Evolutionary conservation across 2,113 vertebrate species (phyloP).

Genomic region (Toxostoma redivivum): DNA sequence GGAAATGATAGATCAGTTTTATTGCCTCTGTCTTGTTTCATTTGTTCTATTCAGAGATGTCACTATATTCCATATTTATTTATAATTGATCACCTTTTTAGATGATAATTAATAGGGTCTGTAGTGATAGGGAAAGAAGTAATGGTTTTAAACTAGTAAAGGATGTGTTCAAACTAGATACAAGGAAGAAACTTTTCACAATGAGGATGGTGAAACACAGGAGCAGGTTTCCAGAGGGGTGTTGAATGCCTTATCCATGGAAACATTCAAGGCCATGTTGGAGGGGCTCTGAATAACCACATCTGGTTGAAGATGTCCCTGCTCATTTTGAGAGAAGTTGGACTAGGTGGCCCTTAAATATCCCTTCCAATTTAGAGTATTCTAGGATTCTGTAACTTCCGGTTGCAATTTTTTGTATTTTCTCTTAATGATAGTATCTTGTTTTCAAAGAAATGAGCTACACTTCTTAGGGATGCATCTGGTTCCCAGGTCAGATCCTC

Average conservation of each 20-base stretch:
- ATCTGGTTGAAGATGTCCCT: not conserved
- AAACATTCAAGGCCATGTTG: not conserved
- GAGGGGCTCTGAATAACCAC: not conserved
- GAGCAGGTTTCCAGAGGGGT: not conserved
- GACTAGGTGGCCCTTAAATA: not conserved
- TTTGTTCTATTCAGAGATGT: not conserved
- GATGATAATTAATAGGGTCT: not conserved
- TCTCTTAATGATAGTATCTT: not conserved
- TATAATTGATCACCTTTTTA: not conserved
- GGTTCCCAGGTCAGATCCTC: not conserved
- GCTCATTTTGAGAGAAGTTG: not conserved
- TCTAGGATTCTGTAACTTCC: not conserved
- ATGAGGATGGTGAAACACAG: not conserved
- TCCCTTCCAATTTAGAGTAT: not conserved
- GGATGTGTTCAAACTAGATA: not conserved
- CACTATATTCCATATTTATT: not conserved
- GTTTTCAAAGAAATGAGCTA: not conserved
- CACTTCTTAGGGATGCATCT: not conserved
- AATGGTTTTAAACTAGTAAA: not conserved
- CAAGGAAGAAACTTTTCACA: not conserved
- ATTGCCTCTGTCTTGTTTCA: not conserved
- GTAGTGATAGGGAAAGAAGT: not conserved
- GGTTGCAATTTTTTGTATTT: not conserved
- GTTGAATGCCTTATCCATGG: not conserved
- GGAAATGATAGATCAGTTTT: not conserved